Conservation (phyloP, 2,113 vertebrate species). For the Panurus biarmicus region DNA sequence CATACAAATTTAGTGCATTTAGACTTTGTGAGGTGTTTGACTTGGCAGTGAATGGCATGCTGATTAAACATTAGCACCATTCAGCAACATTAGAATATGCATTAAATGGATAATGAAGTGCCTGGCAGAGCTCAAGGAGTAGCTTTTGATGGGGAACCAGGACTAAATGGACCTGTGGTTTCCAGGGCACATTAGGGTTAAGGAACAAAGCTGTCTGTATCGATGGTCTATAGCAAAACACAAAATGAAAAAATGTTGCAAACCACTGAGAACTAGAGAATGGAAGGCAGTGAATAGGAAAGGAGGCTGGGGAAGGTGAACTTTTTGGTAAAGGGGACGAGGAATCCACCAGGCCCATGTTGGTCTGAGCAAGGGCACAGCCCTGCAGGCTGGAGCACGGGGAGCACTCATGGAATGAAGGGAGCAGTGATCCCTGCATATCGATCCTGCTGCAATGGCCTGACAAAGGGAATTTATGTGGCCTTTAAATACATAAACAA, state of each 20-base stretch:
- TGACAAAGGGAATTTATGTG: background rate
- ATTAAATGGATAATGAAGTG: background rate
- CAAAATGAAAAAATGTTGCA: background rate
- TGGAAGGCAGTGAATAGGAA: background rate
- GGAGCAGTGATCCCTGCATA: background rate
- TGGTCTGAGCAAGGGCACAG: background rate
- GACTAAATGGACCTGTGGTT: background rate
- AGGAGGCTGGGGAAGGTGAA: background rate
- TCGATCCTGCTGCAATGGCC: background rate
- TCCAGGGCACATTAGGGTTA: background rate
- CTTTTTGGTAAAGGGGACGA: background rate
- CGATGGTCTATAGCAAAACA: background rate
- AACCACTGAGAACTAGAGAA: background rate
- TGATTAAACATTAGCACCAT: constrained; percentile 49
- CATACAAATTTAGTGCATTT: background rate
- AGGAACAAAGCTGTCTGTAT: background rate
- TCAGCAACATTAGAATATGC: background rate
- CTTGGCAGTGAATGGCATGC: constrained; percentile 11
- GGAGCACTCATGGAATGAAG: accelerated
- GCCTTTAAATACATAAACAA: background rate
- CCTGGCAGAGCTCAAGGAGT: background rate
- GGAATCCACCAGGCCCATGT: background rate
- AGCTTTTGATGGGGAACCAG: background rate
- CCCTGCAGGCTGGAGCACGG: background rate
- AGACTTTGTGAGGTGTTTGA: constrained; percentile 6